phyloP scores from a whole-genome alignment of 2,888 invertebrate genomes.

The Aspidiotus destructor region DNA sequence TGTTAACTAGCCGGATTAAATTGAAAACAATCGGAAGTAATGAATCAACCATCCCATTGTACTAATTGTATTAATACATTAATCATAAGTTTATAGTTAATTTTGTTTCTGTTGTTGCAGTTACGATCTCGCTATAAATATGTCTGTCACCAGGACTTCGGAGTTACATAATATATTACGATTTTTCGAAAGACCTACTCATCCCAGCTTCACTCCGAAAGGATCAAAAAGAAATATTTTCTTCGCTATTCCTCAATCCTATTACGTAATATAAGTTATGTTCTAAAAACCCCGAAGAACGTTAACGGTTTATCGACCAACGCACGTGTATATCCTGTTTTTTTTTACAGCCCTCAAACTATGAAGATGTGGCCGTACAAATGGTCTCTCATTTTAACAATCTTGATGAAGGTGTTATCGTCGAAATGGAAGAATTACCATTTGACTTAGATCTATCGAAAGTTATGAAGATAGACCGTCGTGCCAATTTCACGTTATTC shows the following conservation, averaged over 20 bases:
- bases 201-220: background rate
- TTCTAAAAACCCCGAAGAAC: background rate
- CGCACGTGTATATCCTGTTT: too few species aligned
- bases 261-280: background rate
- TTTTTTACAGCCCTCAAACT: background rate
- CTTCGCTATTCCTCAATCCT: background rate
- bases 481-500: conserved; percentile 64
- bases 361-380: conserved; percentile 1
- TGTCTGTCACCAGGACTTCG: background rate
- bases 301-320: too few species aligned
- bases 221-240: conserved; percentile 2
- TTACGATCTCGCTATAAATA: background rate
- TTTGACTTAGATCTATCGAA: conserved; percentile 46
- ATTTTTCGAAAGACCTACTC: background rate
- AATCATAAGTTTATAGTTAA: too few species aligned
- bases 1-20: too few species aligned
- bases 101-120: too few species aligned
- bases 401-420: background rate
- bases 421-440: background rate
- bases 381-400: background rate
- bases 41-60: too few species aligned
- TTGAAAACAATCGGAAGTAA: too few species aligned
- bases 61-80: too few species aligned
- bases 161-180: background rate
- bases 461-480: conserved; percentile 53